phyloP scores from a whole-genome alignment of 1,140 invertebrate genomes.

The Cataglyphis hispanica region DNA sequence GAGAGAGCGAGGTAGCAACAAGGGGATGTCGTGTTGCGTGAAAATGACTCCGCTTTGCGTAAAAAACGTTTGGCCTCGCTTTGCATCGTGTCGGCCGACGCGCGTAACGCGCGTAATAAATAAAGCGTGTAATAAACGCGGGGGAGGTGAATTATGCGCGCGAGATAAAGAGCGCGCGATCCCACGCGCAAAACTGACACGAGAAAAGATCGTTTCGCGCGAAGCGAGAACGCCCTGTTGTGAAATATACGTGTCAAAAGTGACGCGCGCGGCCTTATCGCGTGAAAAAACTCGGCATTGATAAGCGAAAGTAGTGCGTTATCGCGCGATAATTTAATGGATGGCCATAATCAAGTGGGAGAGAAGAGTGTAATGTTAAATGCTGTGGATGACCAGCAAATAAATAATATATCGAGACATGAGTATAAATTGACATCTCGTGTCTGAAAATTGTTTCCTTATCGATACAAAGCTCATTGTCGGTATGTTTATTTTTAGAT shows the following conservation, averaged over 20 bases:
- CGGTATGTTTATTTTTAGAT: too few relatives aligned
- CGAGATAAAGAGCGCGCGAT: conserved; percentile 43
- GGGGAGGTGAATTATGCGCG: conserved; percentile 54
- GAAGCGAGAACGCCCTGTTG: background rate
- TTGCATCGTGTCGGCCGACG: background rate
- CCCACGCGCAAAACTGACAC: conserved; percentile 25
- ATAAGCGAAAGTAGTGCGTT: conserved; percentile 23
- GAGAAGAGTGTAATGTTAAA: background rate
- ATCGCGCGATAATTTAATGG: conserved; percentile 26
- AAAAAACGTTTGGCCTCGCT: conserved; percentile 35
- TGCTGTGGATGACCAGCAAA: too few relatives aligned
- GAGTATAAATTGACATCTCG: conserved; percentile 32
- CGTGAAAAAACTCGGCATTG: conserved; percentile 8
- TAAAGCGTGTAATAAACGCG: conserved; percentile 57
- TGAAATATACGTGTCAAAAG: conserved; percentile 19
- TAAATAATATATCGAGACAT: background rate
- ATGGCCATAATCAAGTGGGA: background rate
- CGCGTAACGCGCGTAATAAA: conserved; percentile 56
- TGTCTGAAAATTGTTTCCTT: background rate
- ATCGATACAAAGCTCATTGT: too few relatives aligned
- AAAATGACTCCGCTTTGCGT: conserved; percentile 58
- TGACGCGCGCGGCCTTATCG: conserved; percentile 18
- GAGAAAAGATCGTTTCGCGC: background rate
- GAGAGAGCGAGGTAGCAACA: conserved; percentile 38
- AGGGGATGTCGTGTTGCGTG: background rate